These are phyloP conservation scores for Jaculus jaculus DNA, from an alignment of 2,113 vertebrate genomes.

Conservation along the genomic window DNA sequence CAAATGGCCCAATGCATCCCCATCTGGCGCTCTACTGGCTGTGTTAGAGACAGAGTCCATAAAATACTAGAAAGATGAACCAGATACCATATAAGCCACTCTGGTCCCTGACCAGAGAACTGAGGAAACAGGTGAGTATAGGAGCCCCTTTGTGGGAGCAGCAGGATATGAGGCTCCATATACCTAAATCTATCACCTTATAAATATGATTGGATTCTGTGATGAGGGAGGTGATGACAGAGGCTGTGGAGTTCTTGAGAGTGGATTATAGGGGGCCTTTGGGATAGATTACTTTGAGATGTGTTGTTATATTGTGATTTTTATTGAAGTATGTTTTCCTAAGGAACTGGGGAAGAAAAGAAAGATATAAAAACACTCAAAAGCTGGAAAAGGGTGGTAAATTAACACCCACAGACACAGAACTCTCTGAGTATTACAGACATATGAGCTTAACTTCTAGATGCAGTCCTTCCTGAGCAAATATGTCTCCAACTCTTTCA, in stretches of 20 bases:
- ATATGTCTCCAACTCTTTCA: accelerated
- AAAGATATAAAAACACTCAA: not conserved
- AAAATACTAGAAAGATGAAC: not conserved
- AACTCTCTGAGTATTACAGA: not conserved
- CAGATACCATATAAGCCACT: not conserved
- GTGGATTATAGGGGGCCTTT: accelerated
- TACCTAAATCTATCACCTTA: not conserved
- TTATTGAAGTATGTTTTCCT: not conserved
- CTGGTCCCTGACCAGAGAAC: not conserved
- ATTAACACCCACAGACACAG: accelerated
- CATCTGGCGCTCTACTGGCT: not conserved
- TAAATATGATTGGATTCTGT: not conserved
- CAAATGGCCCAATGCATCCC: accelerated
- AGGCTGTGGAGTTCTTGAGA: accelerated
- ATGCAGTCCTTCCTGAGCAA: too few relatives aligned
- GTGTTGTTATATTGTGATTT: not conserved
- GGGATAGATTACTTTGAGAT: not conserved
- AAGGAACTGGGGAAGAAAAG: not conserved
- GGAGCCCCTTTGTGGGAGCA: accelerated
- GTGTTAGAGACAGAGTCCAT: not conserved
- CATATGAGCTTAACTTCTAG: accelerated
- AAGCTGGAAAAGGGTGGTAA: not conserved
- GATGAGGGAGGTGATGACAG: accelerated
- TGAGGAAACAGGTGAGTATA: accelerated
- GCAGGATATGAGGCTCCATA: accelerated